Percentiles rank a stretch among this genome's conserved stretches.
These are phyloP conservation scores for Chrysopa pallens DNA, from an alignment of 1,140 invertebrate species.

Conservation along the genomic window DNA sequence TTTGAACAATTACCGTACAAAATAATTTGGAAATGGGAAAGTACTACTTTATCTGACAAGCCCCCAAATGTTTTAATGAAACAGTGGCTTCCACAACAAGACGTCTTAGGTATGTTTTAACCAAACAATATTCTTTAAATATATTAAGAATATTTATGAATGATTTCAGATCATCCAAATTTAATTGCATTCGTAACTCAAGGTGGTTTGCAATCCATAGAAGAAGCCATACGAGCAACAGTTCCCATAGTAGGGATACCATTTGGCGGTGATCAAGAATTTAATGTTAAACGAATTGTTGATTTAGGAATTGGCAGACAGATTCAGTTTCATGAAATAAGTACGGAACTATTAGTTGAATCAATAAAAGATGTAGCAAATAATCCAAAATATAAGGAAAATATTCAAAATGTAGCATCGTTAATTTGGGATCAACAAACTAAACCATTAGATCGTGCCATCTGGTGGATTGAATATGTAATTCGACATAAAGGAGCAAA, in stretches of 20 bases:
- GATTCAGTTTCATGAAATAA: too few species aligned
- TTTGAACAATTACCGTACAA: constrained; percentile 26
- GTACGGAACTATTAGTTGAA: too few species aligned
- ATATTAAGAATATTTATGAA: too few species aligned
- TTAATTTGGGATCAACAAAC: constrained; percentile 3
- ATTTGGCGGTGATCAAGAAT: constrained; percentile 18
- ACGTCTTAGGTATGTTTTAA: constrained; percentile 22
- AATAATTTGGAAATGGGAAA: constrained; percentile 28
- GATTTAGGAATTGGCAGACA: constrained; percentile 11
- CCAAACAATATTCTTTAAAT: background rate
- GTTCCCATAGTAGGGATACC: constrained; percentile 29
- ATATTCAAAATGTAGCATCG: background rate
- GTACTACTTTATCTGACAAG: constrained; percentile 14
- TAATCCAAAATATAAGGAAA: background rate
- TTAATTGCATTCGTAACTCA: constrained; percentile 26
- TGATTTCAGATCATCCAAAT: constrained; percentile 21
- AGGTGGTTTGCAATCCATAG: constrained; percentile 27
- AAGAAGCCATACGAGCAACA: constrained; percentile 26
- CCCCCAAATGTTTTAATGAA: constrained; percentile 25
- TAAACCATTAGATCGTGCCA: constrained; percentile 10
- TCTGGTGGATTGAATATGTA: constrained; percentile 17
- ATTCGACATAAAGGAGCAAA: constrained; percentile 23
- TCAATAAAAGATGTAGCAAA: too few species aligned
- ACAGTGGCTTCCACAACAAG: constrained; percentile 32
- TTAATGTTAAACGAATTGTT: constrained; percentile 12